Conservation (phyloP, 2,113 vertebrate species). For the Daphoenositta chrysoptera region DNA sequence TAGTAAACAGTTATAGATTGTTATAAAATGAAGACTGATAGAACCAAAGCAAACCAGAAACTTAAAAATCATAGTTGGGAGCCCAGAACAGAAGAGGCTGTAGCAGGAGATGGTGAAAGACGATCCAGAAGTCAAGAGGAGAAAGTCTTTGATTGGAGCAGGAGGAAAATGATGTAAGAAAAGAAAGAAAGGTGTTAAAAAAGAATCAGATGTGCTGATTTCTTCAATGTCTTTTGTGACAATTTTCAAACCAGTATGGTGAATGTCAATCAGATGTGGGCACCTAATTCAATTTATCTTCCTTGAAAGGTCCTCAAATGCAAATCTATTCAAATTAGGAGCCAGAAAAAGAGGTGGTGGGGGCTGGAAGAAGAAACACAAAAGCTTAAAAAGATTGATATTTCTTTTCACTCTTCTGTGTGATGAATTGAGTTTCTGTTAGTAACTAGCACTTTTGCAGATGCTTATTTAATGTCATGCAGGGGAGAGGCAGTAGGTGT, state of each 20-base stretch:
- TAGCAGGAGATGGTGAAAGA: not conserved
- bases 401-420: conserved; percentile 23
- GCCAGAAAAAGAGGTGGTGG: not conserved
- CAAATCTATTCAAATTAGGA: conserved; percentile 21
- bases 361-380: conserved; percentile 2
- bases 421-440: conserved; percentile 10
- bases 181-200: not conserved
- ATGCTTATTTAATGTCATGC: conserved; percentile 16
- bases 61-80: not conserved
- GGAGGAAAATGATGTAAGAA: not conserved
- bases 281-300: not conserved
- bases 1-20: not conserved
- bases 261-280: not conserved
- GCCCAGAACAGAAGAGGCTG: not conserved
- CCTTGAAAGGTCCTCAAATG: not conserved
- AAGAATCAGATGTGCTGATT: not conserved
- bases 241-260: not conserved
- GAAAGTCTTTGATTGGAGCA: not conserved
- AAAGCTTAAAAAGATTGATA: not conserved
- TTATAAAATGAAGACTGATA: not conserved
- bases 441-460: conserved; percentile 12
- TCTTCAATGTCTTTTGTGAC: not conserved
- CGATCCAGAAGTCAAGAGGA: not conserved
- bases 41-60: not conserved
- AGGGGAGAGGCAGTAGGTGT: conserved; percentile 21